Conservation (phyloP, 2,888 invertebrate genomes). For the Hypomecis atomaria region DNA sequence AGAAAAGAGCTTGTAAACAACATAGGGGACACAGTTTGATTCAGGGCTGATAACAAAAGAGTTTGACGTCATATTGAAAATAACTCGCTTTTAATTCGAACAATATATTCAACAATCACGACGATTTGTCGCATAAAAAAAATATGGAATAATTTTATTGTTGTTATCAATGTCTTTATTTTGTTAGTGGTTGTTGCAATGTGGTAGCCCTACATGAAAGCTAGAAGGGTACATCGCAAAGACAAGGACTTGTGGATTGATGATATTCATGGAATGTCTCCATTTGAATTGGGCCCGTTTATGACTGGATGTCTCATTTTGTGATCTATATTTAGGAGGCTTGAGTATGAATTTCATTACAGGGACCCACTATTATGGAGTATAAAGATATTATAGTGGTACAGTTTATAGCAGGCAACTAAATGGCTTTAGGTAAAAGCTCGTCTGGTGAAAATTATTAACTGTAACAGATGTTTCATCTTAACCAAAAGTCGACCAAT, state of each 20-base stretch:
- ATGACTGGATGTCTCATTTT: conserved; percentile 16
- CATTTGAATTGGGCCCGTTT: conserved; percentile 26
- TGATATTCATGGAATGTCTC: conserved; percentile 32
- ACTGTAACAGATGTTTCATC: too few species aligned
- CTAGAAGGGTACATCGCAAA: conserved; percentile 11
- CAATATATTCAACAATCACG: too few species aligned
- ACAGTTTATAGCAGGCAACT: background rate
- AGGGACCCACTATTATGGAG: background rate
- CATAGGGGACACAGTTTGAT: too few species aligned
- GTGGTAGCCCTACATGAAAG: conserved; percentile 9
- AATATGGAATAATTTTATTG: background rate
- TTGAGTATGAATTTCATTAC: conserved; percentile 8
- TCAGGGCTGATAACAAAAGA: too few species aligned
- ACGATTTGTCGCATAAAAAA: too few species aligned
- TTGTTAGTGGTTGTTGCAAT: background rate
- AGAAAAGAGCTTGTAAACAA: too few species aligned
- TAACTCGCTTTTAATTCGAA: too few species aligned
- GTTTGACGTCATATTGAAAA: too few species aligned
- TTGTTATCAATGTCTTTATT: background rate
- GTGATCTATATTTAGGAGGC: conserved; percentile 15
- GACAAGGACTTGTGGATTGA: conserved; percentile 21
- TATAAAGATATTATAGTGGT: background rate
- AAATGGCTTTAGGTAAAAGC: background rate
- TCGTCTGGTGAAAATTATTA: too few species aligned
- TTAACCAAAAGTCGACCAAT: too few species aligned